A percentile compares a stretch with the other conserved stretches of the same genome.
These are phyloP conservation scores for Acanthurus tractus DNA, from an alignment of 2,797 vertebrate species.

Conservation along the genomic window DNA sequence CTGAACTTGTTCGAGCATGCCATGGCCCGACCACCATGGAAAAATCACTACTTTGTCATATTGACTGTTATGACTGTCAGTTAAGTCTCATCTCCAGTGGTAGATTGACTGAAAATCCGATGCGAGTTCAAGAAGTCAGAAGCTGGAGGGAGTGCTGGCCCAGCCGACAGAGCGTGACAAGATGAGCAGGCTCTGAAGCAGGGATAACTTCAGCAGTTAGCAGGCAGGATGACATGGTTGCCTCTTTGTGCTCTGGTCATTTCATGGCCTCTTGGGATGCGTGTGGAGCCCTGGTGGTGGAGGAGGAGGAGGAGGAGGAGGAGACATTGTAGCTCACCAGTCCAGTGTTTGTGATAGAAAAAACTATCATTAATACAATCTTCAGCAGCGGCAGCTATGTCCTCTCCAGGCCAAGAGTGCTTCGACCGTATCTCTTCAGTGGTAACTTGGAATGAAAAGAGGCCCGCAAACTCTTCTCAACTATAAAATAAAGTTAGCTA, in stretches of 20 bases:
- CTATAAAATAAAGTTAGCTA: slow-evolving; percentile 1
- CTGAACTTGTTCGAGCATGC: not conserved
- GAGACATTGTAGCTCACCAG: slow-evolving; percentile 20
- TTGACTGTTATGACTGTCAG: slow-evolving; percentile 33
- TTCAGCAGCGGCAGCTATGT: slow-evolving; percentile 19
- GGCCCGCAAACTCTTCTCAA: not conserved
- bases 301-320: too few relatives aligned
- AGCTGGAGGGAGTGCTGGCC: slow-evolving; percentile 36
- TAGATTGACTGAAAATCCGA: slow-evolving; percentile 40
- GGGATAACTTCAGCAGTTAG: slow-evolving; percentile 40
- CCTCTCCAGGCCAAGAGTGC: slow-evolving; percentile 20
- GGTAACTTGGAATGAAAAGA: slow-evolving; percentile 32
- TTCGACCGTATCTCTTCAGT: slow-evolving; percentile 30
- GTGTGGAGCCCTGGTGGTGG: slow-evolving; percentile 10
- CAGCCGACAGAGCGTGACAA: slow-evolving; percentile 41
- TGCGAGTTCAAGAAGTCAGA: slow-evolving; percentile 50
- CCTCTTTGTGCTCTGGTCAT: slow-evolving; percentile 51
- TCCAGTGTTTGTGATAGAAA: slow-evolving; percentile 40
- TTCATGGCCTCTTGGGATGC: slow-evolving; percentile 44
- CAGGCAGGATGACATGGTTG: not conserved
- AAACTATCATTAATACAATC: slow-evolving; percentile 38
- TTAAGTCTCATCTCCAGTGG: slow-evolving; percentile 50
- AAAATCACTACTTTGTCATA: slow-evolving; percentile 47
- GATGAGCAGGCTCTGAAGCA: slow-evolving; percentile 46
- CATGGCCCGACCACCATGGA: slow-evolving; percentile 16